phyloP scores from a whole-genome alignment of 2,797 vertebrate species.

The Todus mexicanus region DNA sequence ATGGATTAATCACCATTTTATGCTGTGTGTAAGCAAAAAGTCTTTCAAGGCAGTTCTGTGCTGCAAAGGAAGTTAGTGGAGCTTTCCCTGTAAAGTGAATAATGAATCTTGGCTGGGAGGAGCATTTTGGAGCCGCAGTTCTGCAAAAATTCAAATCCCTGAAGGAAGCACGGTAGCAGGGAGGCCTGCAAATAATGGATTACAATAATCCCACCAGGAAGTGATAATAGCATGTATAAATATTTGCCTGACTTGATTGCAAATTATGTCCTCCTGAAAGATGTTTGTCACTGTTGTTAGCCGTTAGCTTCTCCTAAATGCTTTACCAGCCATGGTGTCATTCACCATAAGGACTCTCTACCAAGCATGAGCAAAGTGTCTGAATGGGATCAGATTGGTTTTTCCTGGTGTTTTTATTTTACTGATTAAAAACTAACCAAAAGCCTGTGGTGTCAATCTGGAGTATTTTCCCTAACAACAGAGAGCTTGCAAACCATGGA shows the following conservation, averaged over 20 bases:
- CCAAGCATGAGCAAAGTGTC: background rate
- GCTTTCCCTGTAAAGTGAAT: slow-evolving; percentile 46
- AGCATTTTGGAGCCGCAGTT: slow-evolving; percentile 56
- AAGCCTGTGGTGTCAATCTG: background rate
- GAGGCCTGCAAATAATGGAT: slow-evolving; percentile 60
- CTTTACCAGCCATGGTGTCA: background rate
- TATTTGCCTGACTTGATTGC: slow-evolving; percentile 61
- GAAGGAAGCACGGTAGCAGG: slow-evolving; percentile 56
- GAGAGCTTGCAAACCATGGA: background rate
- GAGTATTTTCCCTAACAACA: background rate
- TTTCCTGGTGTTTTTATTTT: background rate
- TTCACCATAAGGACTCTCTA: background rate
- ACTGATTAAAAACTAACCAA: background rate
- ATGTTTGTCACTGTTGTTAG: slow-evolving; percentile 14
- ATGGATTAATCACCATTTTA: background rate
- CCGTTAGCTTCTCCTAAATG: background rate
- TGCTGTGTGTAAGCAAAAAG: background rate
- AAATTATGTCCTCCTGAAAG: slow-evolving; percentile 35
- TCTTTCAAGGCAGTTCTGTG: background rate
- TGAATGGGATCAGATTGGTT: background rate
- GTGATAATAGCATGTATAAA: slow-evolving; percentile 56
- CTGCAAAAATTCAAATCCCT: slow-evolving; percentile 66
- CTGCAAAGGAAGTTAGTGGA: slow-evolving; percentile 41
- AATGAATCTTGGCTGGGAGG: slow-evolving; percentile 66
- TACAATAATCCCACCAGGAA: slow-evolving; percentile 69